phyloP scores from a whole-genome alignment of 2,797 vertebrate genomes.

The Falco biarmicus region DNA sequence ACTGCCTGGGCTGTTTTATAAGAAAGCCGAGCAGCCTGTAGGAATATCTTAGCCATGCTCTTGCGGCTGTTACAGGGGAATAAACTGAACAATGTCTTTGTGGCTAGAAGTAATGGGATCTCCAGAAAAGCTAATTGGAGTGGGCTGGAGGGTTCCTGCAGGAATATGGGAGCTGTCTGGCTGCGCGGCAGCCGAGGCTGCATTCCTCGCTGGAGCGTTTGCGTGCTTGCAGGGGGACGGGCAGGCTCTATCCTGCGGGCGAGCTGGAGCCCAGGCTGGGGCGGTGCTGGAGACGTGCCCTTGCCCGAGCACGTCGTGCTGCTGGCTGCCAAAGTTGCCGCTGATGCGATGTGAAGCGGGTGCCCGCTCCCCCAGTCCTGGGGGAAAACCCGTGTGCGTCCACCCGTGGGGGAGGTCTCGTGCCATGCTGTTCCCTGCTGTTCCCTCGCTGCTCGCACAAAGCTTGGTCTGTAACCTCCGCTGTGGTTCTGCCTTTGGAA shows the following conservation, averaged over 20 bases:
- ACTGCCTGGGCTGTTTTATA: not conserved
- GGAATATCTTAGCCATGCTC: not conserved
- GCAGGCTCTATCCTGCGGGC: not conserved
- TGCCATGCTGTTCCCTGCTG: not conserved
- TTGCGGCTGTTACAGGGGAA: not conserved
- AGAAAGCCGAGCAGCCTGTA: conserved; percentile 27
- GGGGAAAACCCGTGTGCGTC: rapidly evolving
- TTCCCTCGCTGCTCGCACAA: rapidly evolving
- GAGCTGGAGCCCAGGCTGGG: not conserved
- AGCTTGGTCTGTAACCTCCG: not conserved
- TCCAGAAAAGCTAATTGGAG: conserved; percentile 43
- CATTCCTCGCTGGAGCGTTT: not conserved
- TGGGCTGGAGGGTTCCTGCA: conserved; percentile 1
- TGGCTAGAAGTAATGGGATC: conserved; percentile 58
- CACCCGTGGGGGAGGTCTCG: rapidly evolving
- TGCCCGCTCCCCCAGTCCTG: rapidly evolving
- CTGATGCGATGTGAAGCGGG: rapidly evolving
- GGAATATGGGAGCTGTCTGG: conserved; percentile 25
- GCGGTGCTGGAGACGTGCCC: not conserved
- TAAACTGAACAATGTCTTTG: conserved; percentile 35
- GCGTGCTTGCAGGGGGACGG: not conserved
- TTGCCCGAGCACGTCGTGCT: not conserved
- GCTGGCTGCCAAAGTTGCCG: not conserved
- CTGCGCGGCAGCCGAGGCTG: not conserved
- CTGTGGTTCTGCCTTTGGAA: not conserved